A percentile compares a stretch with the other conserved stretches of the same genome.
These are phyloP conservation scores for Spodoptera litura DNA, from an alignment of 1,140 invertebrate genomes.

Conservation along the genomic window DNA sequence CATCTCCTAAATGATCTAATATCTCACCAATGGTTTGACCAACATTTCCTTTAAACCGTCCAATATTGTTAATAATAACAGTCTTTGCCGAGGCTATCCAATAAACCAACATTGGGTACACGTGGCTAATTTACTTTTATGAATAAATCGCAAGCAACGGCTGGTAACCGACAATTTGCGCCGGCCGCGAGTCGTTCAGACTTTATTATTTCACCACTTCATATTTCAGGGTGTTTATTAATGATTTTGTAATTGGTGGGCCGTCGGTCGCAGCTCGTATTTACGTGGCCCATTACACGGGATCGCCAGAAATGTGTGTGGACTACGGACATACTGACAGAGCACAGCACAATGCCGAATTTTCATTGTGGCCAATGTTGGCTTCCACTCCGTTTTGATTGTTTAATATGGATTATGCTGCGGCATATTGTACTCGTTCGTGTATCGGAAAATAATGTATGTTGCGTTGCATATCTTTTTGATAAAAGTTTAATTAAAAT, in stretches of 20 bases:
- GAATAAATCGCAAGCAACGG: conserved; percentile 68
- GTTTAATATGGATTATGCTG: conserved; percentile 25
- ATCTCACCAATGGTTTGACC: not conserved
- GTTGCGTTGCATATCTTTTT: not conserved
- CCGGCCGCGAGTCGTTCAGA: conserved; percentile 51
- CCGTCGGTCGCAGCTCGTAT: conserved; percentile 68
- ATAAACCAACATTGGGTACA: conserved; percentile 63
- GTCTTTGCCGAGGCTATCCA: conserved; percentile 53
- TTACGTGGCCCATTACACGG: conserved; percentile 62
- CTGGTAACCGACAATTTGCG: conserved; percentile 61
- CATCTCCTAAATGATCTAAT: conserved; percentile 10
- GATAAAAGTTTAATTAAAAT: not conserved
- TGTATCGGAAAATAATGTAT: not conserved
- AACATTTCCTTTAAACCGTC: conserved; percentile 5
- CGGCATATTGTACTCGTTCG: not conserved
- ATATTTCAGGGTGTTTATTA: conserved; percentile 74
- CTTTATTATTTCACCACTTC: conserved; percentile 70
- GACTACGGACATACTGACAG: not conserved
- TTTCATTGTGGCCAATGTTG: conserved; percentile 9
- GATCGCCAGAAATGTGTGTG: conserved; percentile 29
- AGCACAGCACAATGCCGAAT: conserved; percentile 49
- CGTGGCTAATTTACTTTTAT: conserved; percentile 70
- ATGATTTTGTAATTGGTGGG: conserved; percentile 73
- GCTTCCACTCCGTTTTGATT: conserved; percentile 20
- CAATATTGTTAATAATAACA: conserved; percentile 49